Evolutionary conservation across 2,888 invertebrate genomes (phyloP).

Genomic region (Salticus scenicus): DNA sequence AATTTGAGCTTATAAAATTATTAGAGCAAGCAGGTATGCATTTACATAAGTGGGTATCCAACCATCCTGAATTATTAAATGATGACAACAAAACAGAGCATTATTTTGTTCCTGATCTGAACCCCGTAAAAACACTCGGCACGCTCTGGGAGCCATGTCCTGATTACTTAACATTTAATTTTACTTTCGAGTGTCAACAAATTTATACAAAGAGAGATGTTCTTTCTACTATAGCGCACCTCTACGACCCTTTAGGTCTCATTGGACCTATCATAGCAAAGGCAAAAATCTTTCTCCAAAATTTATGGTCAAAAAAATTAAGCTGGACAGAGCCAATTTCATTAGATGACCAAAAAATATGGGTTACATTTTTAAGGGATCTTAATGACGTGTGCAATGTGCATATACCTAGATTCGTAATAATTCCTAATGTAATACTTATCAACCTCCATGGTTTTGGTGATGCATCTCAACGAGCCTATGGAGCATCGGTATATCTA

Average conservation of each 20-base stretch:
- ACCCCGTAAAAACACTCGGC: neutral
- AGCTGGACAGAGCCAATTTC: neutral
- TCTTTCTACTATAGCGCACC: neutral
- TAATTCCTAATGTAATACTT: neutral
- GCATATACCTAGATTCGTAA: neutral
- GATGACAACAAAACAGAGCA: neutral
- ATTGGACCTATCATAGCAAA: neutral
- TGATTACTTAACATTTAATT: neutral
- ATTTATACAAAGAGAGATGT: constrained; percentile 3
- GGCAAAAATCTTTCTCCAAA: constrained; percentile 21
- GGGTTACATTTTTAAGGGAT: neutral
- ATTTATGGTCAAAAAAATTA: neutral
- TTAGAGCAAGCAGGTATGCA: neutral
- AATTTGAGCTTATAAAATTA: neutral
- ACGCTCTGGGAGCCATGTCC: neutral
- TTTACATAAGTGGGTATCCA: neutral
- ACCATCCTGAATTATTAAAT: neutral
- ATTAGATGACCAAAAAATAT: neutral
- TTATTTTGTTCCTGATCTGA: neutral
- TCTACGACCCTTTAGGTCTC: neutral
- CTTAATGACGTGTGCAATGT: neutral
- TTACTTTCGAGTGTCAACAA: neutral
- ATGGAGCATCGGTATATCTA: neutral
- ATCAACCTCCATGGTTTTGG: constrained; percentile 14
- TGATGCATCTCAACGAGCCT: neutral